Conservation (phyloP, 1,140 invertebrate genomes). For the Vollenhovia emeryi region DNA sequence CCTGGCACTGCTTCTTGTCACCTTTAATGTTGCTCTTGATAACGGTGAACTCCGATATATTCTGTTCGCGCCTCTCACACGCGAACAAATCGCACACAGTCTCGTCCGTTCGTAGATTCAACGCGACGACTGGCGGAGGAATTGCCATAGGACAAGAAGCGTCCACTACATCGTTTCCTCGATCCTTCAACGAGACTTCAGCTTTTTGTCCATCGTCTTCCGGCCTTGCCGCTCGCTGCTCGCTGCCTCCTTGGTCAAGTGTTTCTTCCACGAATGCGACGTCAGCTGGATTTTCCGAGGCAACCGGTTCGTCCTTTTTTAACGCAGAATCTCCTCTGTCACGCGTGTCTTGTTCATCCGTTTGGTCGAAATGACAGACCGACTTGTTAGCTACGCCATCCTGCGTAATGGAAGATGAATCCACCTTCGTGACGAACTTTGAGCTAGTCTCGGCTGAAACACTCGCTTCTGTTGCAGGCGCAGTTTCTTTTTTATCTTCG, state of each 20-base stretch:
- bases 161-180: neutral
- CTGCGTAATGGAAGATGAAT: neutral
- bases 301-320: neutral
- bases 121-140: neutral
- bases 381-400: neutral
- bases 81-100: constrained; percentile 30
- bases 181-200: neutral
- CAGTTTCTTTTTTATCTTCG: neutral
- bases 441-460: constrained; percentile 17
- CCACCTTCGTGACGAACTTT: constrained; percentile 41
- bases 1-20: neutral
- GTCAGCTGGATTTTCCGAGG: neutral
- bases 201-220: neutral
- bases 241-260: neutral
- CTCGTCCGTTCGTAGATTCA: neutral
- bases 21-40: constrained; percentile 36
- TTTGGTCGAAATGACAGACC: constrained; percentile 22
- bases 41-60: constrained; percentile 47
- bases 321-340: neutral
- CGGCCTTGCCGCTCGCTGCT: neutral
- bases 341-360: neutral
- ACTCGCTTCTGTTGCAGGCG: neutral
- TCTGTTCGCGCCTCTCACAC: constrained; percentile 24
- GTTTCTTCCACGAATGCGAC: neutral
- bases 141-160: neutral